phyloP scores from a whole-genome alignment of 2,888 invertebrate genomes.

The Branchellion lobata region DNA sequence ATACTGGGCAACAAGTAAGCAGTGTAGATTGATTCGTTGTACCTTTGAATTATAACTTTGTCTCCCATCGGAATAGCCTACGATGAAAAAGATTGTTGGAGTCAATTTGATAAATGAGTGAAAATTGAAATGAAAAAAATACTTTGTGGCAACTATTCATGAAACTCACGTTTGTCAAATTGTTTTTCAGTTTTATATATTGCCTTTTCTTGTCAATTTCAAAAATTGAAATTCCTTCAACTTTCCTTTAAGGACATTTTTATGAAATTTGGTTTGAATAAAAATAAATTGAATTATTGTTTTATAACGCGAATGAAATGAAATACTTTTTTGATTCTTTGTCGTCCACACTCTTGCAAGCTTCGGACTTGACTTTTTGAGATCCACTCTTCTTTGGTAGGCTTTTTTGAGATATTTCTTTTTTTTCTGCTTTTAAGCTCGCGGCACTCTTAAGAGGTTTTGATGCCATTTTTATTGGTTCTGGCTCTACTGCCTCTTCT shows the following conservation, averaged over 20 bases:
- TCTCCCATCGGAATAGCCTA: neutral
- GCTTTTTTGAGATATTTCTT: too few relatives aligned
- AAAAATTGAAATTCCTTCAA: neutral
- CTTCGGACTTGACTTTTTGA: too few relatives aligned
- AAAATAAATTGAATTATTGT: too few relatives aligned
- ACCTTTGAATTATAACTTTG: neutral
- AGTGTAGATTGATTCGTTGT: neutral
- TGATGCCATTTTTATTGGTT: neutral
- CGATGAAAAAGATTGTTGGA: neutral
- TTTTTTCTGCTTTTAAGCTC: neutral
- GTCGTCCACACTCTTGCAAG: too few relatives aligned
- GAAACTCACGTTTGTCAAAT: neutral
- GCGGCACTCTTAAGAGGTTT: neutral
- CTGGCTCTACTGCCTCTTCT: neutral
- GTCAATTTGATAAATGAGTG: too few relatives aligned
- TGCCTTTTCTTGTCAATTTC: slow-evolving; percentile 8
- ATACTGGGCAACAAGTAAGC: neutral
- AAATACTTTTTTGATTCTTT: too few relatives aligned
- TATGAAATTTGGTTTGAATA: too few relatives aligned
- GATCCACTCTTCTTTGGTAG: too few relatives aligned
- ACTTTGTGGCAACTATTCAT: neutral
- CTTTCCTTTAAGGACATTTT: neutral
- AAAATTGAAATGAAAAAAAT: too few relatives aligned
- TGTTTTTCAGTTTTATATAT: neutral
- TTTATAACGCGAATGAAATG: too few relatives aligned